phyloP scores from a whole-genome alignment of 1,140 invertebrate genomes.

The Hycleus cichorii region DNA sequence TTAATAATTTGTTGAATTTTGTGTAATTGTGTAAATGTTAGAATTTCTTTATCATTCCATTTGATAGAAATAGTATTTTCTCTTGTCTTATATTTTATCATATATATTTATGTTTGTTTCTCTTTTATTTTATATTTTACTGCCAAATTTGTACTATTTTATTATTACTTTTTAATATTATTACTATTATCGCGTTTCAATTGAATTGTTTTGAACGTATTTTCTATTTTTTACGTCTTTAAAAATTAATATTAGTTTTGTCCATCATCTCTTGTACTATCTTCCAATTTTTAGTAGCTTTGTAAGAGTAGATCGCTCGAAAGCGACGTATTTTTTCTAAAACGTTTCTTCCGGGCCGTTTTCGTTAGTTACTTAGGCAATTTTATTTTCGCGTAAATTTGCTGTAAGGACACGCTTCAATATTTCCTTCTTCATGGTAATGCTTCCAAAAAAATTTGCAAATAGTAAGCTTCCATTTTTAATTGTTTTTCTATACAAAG shows the following conservation, averaged over 20 bases:
- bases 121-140: conserved; percentile 17
- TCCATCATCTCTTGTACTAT: conserved; percentile 25
- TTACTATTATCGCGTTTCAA: conserved; percentile 24
- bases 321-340: not conserved
- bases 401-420: conserved; percentile 29
- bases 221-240: conserved; percentile 27
- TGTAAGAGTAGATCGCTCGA: too few relatives aligned
- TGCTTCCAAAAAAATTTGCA: not conserved
- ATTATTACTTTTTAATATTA: conserved; percentile 24
- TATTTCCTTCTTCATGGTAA: not conserved
- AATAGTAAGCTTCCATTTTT: conserved; percentile 8
- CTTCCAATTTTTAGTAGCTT: conserved; percentile 1
- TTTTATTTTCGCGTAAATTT: conserved; percentile 33
- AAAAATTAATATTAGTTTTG: not conserved
- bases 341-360: not conserved
- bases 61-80: conserved; percentile 13
- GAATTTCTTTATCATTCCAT: conserved; percentile 22
- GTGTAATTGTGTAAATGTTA: conserved; percentile 16
- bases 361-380: conserved; percentile 33
- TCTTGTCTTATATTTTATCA: not conserved
- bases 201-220: conserved; percentile 26
- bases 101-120: conserved; percentile 12
- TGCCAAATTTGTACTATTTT: conserved; percentile 30
- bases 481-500: conserved; percentile 1
- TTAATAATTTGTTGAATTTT: not conserved